Base-by-base conservation (phyloP, 2,797 vertebrate species). In the Trichosurus vulpecula region DNA sequence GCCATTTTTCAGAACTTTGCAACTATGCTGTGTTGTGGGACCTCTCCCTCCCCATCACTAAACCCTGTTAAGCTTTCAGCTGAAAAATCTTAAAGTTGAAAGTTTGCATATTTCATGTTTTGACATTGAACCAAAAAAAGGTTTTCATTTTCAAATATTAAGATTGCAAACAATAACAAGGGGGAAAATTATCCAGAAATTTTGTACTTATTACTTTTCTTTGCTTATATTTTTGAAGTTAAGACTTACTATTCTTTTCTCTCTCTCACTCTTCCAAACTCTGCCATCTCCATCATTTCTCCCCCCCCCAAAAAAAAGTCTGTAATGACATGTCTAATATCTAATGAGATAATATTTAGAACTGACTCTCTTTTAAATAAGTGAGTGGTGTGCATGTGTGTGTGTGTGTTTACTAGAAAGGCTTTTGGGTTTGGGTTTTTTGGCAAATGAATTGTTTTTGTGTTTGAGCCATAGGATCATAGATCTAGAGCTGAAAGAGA, bases 1-100 rank as follows among this genome's bases (percentile, higher is more conserved):
- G 25, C 61, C 96, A 97, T 98, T 98, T 98, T 98, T 91, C 96
- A 92, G 93, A 96, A 96, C 97, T 97, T 98, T 97, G 97, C 97
- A 97, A 97, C 91, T 95, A 96, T 96, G 91, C 93, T 54, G 51
- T 96, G 41, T 87, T 47, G 41, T 11, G 8, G 90, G 89, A 93
- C 96, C 96, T 61, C 98, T 96, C 52, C 92, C 98, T 97, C 92
- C 97, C 98, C 97, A 97, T 97, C 96, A 27, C 25, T 3, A 51
- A 81, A 47, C 9, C 0, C 2, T 47, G 5, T 27, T 98, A 96
- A 97, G 98, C 25, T 92, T 87, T 98, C 98, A 97, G 95, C 95
- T 97, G 96, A 92, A 12, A 97, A 93, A 94, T 96, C 96, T 90
- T 96, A 91, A 96, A 97, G 96, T 90, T 97, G 97, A 97, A 87